phyloP scores from a whole-genome alignment of 2,797 vertebrate genomes.

The Thripadectes ignobilis region DNA sequence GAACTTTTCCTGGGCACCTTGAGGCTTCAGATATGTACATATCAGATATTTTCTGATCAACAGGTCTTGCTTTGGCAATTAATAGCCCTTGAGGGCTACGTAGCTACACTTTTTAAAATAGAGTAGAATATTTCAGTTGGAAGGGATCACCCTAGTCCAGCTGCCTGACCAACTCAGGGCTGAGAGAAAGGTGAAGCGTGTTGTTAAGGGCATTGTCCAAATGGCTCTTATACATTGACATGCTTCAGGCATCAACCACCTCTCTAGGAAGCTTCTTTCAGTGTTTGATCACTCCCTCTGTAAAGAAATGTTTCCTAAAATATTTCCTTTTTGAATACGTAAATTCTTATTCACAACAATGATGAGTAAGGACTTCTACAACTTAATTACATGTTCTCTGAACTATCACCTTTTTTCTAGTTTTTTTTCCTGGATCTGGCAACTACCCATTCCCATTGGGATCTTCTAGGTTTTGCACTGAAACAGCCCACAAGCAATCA shows the following conservation, averaged over 20 bases:
- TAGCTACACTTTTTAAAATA: neutral
- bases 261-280: neutral
- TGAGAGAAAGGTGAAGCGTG: accelerated
- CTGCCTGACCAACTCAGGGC: neutral
- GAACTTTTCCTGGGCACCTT: neutral
- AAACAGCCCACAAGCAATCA: neutral
- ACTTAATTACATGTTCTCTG: neutral
- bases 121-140: neutral
- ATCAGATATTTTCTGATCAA: neutral
- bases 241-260: accelerated
- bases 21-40: neutral
- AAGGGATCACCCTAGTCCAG: neutral
- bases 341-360: neutral
- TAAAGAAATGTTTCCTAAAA: neutral
- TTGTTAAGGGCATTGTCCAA: neutral
- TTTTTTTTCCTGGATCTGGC: neutral
- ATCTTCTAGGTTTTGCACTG: neutral
- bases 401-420: neutral
- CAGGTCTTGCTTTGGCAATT: neutral
- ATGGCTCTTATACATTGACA: accelerated
- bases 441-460: neutral
- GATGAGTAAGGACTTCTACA: neutral
- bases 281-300: neutral
- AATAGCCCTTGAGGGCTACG: neutral
- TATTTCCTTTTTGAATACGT: neutral